Evolutionary conservation across 2,888 invertebrate species (phyloP).

Genomic region (Choristoneura rosaceana): DNA sequence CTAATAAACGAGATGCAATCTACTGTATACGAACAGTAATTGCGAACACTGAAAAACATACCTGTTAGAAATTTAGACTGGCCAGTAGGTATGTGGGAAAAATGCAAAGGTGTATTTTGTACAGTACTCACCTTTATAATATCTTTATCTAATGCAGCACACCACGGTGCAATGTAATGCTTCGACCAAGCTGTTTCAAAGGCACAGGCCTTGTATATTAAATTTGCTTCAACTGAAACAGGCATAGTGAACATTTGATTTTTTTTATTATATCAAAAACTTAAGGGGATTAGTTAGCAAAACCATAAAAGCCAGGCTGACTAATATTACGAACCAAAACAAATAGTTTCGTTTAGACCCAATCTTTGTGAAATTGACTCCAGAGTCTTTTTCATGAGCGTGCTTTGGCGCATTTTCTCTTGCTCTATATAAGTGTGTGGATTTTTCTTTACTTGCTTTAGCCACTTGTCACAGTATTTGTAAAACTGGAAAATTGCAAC

Average conservation of each 20-base stretch:
- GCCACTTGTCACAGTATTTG: constrained; percentile 90
- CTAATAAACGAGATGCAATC: too few relatives aligned
- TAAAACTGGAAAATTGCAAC: constrained; percentile 89
- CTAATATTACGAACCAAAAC: constrained; percentile 76
- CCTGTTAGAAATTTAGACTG: too few relatives aligned
- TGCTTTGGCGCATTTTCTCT: constrained; percentile 81
- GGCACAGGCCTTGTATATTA: constrained; percentile 91
- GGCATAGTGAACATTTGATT: constrained; percentile 29
- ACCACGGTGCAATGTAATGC: constrained; percentile 90
- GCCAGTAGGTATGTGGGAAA: too few relatives aligned
- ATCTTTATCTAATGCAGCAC: constrained; percentile 87
- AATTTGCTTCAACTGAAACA: constrained; percentile 82
- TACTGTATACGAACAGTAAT: too few relatives aligned
- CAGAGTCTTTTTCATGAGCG: constrained; percentile 85
- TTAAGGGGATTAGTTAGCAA: constrained; percentile 53
- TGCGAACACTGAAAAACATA: too few relatives aligned
- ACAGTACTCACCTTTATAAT: constrained; percentile 75
- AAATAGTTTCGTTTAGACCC: constrained; percentile 82
- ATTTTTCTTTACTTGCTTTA: constrained; percentile 88
- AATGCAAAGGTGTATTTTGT: too few relatives aligned
- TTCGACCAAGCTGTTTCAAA: constrained; percentile 94
- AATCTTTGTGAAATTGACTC: constrained; percentile 85
- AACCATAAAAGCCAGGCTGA: constrained; percentile 63
- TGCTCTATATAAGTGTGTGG: constrained; percentile 85
- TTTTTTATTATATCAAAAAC: not conserved